phyloP scores from a whole-genome alignment of 2,797 vertebrate species.

The Hydrocynus forskahlii region DNA sequence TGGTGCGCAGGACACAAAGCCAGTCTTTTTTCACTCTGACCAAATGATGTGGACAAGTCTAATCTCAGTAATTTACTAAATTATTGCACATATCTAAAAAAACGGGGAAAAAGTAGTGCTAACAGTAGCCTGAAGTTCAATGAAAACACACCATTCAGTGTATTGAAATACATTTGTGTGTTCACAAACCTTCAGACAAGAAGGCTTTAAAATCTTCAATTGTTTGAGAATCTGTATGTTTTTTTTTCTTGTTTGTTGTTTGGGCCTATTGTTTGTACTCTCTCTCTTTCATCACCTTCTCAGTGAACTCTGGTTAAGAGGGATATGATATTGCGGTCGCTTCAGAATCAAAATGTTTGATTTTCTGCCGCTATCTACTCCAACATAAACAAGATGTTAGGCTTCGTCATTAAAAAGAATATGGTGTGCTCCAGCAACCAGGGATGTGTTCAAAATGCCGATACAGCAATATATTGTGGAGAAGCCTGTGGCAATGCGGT shows the following conservation, averaged over 20 bases:
- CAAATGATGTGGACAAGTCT: no score
- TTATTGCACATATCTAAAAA: not conserved
- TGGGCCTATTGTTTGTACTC: not conserved
- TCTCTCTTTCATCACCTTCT: not conserved
- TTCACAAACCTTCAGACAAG: not conserved
- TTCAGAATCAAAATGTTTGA: not conserved
- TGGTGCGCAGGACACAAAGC: not conserved
- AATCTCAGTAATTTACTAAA: no score
- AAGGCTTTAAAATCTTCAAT: not conserved
- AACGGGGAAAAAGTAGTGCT: not conserved
- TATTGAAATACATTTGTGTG: not conserved
- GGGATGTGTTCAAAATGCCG: no score
- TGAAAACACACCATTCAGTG: not conserved
- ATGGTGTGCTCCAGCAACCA: not conserved
- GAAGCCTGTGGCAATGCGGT: not conserved
- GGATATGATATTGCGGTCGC: not conserved
- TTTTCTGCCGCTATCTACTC: not conserved
- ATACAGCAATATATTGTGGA: not conserved
- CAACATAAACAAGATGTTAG: not conserved
- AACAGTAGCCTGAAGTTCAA: not conserved
- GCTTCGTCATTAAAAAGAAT: not conserved
- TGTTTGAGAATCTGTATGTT: no score
- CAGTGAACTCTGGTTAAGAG: not conserved
- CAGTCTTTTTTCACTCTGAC: not conserved
- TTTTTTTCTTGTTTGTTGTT: no score